phyloP scores from a whole-genome alignment of 2,113 vertebrate species.

The Orientallactaga bullata region DNA sequence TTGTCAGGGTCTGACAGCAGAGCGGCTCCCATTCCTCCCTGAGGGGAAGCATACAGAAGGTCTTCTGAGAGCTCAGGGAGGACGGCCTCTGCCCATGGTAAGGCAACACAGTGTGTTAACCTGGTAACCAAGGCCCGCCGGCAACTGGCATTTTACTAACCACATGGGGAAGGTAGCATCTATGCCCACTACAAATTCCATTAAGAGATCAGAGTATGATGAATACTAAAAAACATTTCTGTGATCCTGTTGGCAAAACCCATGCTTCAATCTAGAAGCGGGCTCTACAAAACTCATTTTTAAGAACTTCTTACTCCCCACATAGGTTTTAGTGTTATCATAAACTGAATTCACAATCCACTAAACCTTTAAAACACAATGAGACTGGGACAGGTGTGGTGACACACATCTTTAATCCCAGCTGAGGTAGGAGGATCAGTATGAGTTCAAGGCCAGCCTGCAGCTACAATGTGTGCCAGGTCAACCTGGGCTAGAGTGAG shows the following conservation, averaged over 20 bases:
- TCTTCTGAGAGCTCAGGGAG: not conserved
- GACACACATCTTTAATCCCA: not conserved
- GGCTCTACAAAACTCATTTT: constrained; percentile 36
- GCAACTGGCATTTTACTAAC: not conserved
- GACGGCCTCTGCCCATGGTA: not conserved
- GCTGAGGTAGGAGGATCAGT: not conserved
- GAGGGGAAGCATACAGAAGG: constrained; percentile 57
- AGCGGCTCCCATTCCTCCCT: constrained; percentile 99
- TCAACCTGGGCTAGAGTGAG: too few species aligned
- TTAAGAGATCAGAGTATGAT: constrained; percentile 1
- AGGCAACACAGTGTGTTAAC: not conserved
- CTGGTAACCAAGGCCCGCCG: not conserved
- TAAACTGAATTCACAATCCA: constrained; percentile 26
- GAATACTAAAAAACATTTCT: not conserved
- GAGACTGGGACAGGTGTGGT: not conserved
- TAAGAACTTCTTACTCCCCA: not conserved
- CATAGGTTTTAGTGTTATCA: not conserved
- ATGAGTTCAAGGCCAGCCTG: not conserved
- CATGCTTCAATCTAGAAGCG: not conserved
- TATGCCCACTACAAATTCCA: not conserved
- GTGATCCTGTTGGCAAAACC: constrained; percentile 29
- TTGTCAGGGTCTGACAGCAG: constrained; percentile 96
- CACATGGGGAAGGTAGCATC: not conserved
- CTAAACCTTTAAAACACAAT: not conserved
- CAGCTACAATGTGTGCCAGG: too few species aligned